A percentile compares a stretch with the other conserved stretches of the same genome.
These are phyloP conservation scores for Ptyas mucosa DNA, from an alignment of 2,113 vertebrate species.

Conservation along the genomic window DNA sequence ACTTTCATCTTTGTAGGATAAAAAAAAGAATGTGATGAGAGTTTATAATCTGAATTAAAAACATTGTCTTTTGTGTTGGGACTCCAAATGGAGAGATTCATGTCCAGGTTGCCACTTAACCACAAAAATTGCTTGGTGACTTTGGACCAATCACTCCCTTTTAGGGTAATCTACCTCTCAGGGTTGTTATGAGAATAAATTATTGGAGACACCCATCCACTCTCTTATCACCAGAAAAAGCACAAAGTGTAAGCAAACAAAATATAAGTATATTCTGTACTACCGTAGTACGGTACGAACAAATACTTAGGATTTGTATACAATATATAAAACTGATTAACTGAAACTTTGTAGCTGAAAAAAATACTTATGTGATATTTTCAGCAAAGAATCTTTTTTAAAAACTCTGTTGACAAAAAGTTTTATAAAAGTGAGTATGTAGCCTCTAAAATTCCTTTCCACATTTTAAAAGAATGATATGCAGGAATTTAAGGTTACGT, in stretches of 20 bases:
- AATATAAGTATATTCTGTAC: not conserved
- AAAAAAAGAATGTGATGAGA: not conserved
- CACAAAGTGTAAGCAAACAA: not conserved
- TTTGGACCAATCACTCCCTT: not conserved
- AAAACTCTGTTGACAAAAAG: not conserved
- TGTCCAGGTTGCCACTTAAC: not conserved
- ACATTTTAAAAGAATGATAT: not conserved
- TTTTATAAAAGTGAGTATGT: not conserved
- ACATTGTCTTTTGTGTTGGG: not conserved
- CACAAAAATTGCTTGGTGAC: not conserved
- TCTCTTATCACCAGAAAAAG: not conserved
- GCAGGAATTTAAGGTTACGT: not conserved
- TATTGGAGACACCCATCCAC: not conserved
- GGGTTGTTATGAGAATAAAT: not conserved
- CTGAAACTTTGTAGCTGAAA: slow-evolving; percentile 15
- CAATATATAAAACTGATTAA: slow-evolving; percentile 6
- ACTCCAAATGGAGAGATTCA: not conserved
- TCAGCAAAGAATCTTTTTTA: not conserved
- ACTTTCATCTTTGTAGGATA: not conserved
- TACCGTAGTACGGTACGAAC: not conserved
- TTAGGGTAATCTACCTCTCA: not conserved
- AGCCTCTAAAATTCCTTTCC: not conserved
- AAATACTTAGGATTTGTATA: slow-evolving; percentile 9
- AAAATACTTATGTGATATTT: slow-evolving; percentile 19
- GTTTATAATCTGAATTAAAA: not conserved